Evolutionary conservation across 2,888 invertebrate species (phyloP).

Genomic region (Gastracanthus pulcherrimus): DNA sequence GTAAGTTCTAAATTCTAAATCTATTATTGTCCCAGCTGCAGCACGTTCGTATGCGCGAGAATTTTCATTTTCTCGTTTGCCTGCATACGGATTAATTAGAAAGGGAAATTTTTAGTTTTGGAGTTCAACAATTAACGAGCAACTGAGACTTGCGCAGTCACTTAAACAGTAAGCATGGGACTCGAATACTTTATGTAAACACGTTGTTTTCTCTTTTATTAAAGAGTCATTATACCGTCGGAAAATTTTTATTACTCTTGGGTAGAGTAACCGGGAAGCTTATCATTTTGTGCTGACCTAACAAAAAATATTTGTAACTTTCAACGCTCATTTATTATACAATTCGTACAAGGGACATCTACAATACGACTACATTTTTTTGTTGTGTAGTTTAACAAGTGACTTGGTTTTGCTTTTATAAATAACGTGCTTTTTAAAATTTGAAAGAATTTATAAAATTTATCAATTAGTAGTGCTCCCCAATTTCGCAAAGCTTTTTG

Average conservation of each 20-base stretch:
- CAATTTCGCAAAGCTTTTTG: too few relatives aligned
- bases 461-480: too few relatives aligned
- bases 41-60: conserved; percentile 57
- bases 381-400: conserved; percentile 42
- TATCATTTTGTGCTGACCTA: not conserved
- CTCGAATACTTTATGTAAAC: conserved; percentile 21
- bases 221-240: not conserved
- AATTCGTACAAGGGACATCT: conserved; percentile 7
- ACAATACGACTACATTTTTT: conserved; percentile 24
- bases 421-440: not conserved
- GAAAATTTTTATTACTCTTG: not conserved
- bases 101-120: conserved; percentile 1
- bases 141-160: conserved; percentile 29
- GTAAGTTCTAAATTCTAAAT: conserved; percentile 59
- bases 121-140: conserved; percentile 8
- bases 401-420: not conserved
- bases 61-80: conserved; percentile 1
- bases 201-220: not conserved
- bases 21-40: conserved; percentile 71
- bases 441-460: not conserved
- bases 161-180: conserved; percentile 15
- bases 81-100: conserved; percentile 20
- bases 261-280: not conserved
- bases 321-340: conserved; percentile 10
- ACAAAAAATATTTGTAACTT: not conserved